These are phyloP conservation scores for Siderastrea siderea DNA, from an alignment of 92 coral and sea anemone species.

Conservation along the genomic window DNA sequence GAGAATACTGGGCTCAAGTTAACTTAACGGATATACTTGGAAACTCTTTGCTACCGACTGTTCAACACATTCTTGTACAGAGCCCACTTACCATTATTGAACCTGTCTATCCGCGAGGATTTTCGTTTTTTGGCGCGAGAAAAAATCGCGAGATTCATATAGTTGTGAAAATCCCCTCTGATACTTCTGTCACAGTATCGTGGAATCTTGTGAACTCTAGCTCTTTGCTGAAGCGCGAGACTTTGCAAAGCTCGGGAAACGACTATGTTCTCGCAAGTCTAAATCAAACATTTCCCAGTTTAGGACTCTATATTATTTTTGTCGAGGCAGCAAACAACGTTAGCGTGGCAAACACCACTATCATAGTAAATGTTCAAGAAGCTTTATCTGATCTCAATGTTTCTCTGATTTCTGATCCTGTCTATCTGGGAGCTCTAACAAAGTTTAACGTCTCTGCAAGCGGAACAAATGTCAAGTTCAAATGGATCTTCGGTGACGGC, in stretches of 20 bases:
- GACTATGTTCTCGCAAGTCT: constrained; percentile 28
- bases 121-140: constrained; percentile 64
- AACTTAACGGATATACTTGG: constrained; percentile 41
- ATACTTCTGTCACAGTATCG: constrained; percentile 60
- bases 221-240: constrained; percentile 8
- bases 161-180: constrained; percentile 65
- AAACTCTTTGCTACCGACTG: constrained; percentile 14
- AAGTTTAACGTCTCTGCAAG: constrained; percentile 65
- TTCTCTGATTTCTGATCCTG: constrained; percentile 32
- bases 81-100: constrained; percentile 44
- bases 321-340: constrained; percentile 83
- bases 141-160: constrained; percentile 43
- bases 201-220: constrained; percentile 44
- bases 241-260: background rate
- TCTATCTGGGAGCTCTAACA: constrained; percentile 73
- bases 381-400: constrained; percentile 71
- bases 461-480: constrained; percentile 72
- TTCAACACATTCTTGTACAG: constrained; percentile 57
- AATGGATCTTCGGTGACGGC: constrained; percentile 83
- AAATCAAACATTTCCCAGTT: constrained; percentile 66
- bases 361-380: constrained; percentile 54
- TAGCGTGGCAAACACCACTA: constrained; percentile 68
- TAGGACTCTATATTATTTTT: constrained; percentile 58
- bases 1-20: constrained; percentile 60
- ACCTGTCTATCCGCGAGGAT: constrained; percentile 64